A percentile compares a stretch with the other conserved stretches of the same genome.
Evolutionary conservation across 2,888 invertebrate species (phyloP).

Genomic region (Polydrusus tereticollis): DNA sequence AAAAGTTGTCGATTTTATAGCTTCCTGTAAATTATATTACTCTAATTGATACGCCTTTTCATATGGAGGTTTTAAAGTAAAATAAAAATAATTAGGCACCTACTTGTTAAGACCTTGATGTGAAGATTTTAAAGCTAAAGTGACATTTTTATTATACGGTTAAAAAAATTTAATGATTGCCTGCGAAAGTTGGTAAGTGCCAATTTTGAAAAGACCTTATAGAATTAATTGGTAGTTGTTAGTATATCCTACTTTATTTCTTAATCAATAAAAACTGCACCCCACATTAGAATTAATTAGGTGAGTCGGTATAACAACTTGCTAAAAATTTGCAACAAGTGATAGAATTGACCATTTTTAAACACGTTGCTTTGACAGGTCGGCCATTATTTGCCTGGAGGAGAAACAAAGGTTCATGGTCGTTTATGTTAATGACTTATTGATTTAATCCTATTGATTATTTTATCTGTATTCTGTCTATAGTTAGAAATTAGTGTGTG

Average conservation of each 20-base stretch:
- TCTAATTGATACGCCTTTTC: constrained; percentile 30
- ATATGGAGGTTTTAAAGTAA: constrained; percentile 16
- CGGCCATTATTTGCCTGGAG: no score
- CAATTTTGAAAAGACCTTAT: constrained; percentile 6
- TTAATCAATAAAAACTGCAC: background rate
- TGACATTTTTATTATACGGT: constrained; percentile 22
- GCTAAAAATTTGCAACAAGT: no score
- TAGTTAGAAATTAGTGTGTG: no score
- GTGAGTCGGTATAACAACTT: background rate
- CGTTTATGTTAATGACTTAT: no score
- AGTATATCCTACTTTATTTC: background rate
- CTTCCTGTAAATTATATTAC: constrained; percentile 43
- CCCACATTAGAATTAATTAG: background rate
- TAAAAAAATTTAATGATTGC: constrained; percentile 3
- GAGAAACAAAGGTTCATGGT: no score
- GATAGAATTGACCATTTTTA: no score
- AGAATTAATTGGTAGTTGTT: background rate
- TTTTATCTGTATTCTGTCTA: no score
- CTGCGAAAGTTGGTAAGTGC: constrained; percentile 4
- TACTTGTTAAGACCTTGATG: constrained; percentile 16
- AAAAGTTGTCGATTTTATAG: constrained; percentile 36
- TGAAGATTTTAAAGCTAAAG: constrained; percentile 13
- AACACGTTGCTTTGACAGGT: no score
- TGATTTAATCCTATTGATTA: no score
- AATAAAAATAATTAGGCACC: constrained; percentile 10